Conservation (phyloP, 53 echinoderm and acorn worm species). For the Henricia sp. region DNA sequence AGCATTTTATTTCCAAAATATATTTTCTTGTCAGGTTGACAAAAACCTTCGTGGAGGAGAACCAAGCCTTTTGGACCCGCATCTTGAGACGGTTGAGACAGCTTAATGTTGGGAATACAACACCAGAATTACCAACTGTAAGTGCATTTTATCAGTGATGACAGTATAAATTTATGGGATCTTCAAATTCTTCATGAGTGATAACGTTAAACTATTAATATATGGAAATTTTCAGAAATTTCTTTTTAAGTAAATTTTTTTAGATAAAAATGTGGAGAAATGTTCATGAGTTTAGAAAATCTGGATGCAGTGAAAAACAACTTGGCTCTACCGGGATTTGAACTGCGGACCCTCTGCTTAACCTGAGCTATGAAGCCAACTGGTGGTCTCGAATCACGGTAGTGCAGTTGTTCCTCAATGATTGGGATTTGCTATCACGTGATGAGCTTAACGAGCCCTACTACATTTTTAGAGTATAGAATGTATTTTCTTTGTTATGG, state of each 20-base stretch:
- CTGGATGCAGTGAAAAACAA: neutral
- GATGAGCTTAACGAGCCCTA: too few species aligned
- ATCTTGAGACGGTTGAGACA: slow-evolving; percentile 16
- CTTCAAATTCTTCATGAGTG: neutral
- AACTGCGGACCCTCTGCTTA: too few species aligned
- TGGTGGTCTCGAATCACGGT: too few species aligned
- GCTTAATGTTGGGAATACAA: neutral
- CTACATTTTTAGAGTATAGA: too few species aligned
- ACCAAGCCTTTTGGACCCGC: neutral
- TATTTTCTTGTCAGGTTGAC: neutral
- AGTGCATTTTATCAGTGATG: neutral
- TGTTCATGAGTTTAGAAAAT: too few species aligned
- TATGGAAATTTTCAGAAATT: neutral
- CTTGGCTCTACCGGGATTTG: too few species aligned
- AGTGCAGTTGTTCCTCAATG: too few species aligned
- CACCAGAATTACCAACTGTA: slow-evolving; percentile 37
- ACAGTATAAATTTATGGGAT: too few species aligned
- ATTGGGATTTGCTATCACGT: too few species aligned
- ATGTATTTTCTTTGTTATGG: too few species aligned
- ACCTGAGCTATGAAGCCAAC: too few species aligned
- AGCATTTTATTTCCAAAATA: neutral
- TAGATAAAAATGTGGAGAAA: neutral
- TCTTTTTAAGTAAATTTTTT: neutral
- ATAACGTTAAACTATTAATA: neutral
- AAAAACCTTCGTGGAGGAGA: neutral